Conservation (phyloP, 2,113 vertebrate genomes). For the Hyaena hyaena region DNA sequence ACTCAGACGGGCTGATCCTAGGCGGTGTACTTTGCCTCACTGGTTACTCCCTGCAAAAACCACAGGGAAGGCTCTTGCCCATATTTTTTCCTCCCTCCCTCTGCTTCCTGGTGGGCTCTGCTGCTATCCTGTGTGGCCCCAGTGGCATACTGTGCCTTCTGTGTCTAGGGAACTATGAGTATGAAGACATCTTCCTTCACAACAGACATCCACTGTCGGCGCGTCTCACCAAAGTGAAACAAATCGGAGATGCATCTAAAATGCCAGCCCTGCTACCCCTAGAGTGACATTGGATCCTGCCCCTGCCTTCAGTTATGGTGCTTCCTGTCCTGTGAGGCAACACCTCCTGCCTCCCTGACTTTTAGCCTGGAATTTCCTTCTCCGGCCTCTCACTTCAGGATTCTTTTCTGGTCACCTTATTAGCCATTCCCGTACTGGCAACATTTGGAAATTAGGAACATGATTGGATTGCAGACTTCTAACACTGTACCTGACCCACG, state of each 20-base stretch:
- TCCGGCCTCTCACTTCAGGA: fast-evolving
- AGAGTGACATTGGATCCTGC: no score
- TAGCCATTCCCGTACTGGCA: background rate
- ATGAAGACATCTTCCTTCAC: background rate
- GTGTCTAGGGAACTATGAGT: background rate
- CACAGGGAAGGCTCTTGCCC: background rate
- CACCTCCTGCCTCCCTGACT: background rate
- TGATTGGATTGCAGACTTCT: no score
- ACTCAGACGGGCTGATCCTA: fast-evolving
- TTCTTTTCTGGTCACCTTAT: background rate
- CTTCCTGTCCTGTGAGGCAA: background rate
- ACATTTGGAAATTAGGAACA: background rate
- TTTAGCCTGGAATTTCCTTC: background rate
- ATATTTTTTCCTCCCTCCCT: background rate
- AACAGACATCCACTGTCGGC: background rate
- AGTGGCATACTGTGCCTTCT: fast-evolving
- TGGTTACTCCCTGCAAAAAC: background rate
- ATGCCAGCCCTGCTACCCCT: background rate
- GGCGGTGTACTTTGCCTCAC: background rate
- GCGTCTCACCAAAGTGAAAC: background rate
- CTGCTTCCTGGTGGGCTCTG: background rate
- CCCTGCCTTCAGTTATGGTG: no score
- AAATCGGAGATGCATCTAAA: background rate
- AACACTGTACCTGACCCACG: background rate
- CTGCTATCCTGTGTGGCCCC: background rate